Percentiles rank a stretch among this genome's conserved stretches.
These are phyloP conservation scores for Patagioenas fasciata DNA, from an alignment of 2,113 vertebrate species.

Conservation along the genomic window DNA sequence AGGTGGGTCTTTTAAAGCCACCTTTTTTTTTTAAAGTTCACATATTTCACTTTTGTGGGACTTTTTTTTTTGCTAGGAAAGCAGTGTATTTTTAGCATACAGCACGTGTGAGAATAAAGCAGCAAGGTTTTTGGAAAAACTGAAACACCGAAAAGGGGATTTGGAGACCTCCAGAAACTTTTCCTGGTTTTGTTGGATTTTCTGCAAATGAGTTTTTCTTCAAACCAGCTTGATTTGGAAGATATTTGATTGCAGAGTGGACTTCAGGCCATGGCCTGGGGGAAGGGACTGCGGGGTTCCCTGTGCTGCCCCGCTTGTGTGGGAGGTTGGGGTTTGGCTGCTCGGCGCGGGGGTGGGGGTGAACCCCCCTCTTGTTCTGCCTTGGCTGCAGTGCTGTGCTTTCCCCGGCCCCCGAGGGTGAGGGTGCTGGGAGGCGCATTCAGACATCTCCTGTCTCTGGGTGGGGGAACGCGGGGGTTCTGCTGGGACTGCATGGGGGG, in stretches of 20 bases:
- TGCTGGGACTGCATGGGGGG: accelerated
- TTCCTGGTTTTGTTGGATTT: background rate
- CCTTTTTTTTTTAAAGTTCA: too few relatives aligned
- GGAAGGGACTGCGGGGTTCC: background rate
- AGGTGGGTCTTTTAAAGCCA: background rate
- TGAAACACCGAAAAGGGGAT: background rate
- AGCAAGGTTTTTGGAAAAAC: background rate
- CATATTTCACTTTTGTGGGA: accelerated
- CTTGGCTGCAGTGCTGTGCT: accelerated
- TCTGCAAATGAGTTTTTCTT: background rate
- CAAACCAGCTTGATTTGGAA: background rate
- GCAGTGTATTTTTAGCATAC: background rate
- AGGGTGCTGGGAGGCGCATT: background rate
- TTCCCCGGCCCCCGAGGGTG: accelerated
- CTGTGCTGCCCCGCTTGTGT: too few relatives aligned
- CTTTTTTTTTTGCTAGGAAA: background rate
- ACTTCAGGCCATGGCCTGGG: background rate
- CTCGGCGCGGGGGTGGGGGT: background rate
- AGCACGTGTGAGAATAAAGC: background rate
- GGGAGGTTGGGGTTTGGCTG: background rate
- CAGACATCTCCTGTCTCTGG: accelerated
- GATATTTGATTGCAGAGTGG: background rate
- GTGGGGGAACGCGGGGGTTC: background rate
- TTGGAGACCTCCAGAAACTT: background rate
- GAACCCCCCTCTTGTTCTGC: too few relatives aligned